Base-by-base conservation (phyloP, 2,888 invertebrate species). In the Erpobdella octoculata region DNA sequence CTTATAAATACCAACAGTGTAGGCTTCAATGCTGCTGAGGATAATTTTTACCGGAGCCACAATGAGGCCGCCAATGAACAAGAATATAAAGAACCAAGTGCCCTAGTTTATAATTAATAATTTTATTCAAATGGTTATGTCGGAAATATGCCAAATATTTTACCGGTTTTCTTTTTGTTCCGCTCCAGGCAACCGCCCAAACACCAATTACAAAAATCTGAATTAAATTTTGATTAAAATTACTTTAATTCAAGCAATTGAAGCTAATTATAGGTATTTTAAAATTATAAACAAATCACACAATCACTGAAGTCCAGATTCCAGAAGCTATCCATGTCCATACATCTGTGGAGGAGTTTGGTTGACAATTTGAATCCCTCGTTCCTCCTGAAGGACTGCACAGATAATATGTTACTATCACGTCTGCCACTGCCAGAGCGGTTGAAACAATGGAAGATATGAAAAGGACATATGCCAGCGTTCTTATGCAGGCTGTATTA, bases 321-420 rank as follows among this genome's bases (percentile, higher is more conserved):
- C 62, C 62, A n/a, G 62, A 62, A 1, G 62, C 62, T n/a, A 62
- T 35, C 62, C 62, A 62, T 28, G 62, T 62, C 62, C 62, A 62
- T n/a, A 12, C 35, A 35, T 62, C 21, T 12, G 12, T n/a, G n/a
- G 46, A 41, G 12, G 46, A n/a, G n/a, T n/a, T 41, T 12, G 46
- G 12, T 12, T 15, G 46, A n/a, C 46, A 41, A n/a, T 41, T 15
- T 8, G 35, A 31, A 1, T 62, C 35, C 28, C 8, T 6, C 6
- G 35, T 8, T 28, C 31, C n/a, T n/a, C 35, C 62, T 28, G 28
- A 1, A 1, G 28, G 28, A 62, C 33, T 31, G 35, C 62, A 62
- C 9, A 28, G 9, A 5, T 28, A 33, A 18, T 62, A 62, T 6
- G 62, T 62, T 35, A 62, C 33, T n/a, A 35, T n/a, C 3, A 62